These are phyloP conservation scores for Danionella dracula DNA, from an alignment of 2,797 vertebrate genomes.

Conservation along the genomic window DNA sequence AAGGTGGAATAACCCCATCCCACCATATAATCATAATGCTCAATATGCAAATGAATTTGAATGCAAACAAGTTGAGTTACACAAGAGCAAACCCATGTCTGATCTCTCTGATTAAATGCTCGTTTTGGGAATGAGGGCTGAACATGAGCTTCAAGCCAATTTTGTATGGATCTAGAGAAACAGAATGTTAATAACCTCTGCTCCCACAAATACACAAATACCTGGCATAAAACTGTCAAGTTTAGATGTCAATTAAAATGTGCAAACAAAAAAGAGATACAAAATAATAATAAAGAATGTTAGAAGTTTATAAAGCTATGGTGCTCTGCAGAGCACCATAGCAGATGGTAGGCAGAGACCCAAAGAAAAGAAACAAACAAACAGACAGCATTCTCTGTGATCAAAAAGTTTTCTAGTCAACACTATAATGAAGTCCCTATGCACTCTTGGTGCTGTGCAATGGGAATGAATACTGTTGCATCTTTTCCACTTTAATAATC, in stretches of 20 bases:
- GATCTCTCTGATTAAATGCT: background rate
- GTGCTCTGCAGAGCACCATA: background rate
- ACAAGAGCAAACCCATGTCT: background rate
- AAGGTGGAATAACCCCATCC: too few relatives aligned
- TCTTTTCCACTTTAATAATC: background rate
- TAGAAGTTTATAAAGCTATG: background rate
- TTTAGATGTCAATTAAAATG: too few relatives aligned
- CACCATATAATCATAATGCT: background rate
- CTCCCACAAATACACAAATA: too few relatives aligned
- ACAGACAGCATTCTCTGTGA: slow-evolving; percentile 5
- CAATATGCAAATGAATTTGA: background rate
- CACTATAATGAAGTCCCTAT: slow-evolving; percentile 37
- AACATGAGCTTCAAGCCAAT: background rate
- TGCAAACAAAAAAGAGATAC: background rate
- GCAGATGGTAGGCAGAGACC: background rate
- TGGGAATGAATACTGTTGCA: background rate
- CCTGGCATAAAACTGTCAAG: too few relatives aligned
- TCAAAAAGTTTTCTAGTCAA: slow-evolving; percentile 19
- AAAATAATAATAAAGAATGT: too few relatives aligned
- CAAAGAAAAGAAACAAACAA: slow-evolving; percentile 15
- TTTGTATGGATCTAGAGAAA: background rate
- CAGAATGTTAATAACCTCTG: background rate
- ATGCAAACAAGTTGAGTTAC: background rate
- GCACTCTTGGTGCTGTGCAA: background rate
- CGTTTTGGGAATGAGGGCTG: background rate